Evolutionary conservation across 2,797 vertebrate genomes (phyloP).

Genomic region (Caiman crocodilus): DNA sequence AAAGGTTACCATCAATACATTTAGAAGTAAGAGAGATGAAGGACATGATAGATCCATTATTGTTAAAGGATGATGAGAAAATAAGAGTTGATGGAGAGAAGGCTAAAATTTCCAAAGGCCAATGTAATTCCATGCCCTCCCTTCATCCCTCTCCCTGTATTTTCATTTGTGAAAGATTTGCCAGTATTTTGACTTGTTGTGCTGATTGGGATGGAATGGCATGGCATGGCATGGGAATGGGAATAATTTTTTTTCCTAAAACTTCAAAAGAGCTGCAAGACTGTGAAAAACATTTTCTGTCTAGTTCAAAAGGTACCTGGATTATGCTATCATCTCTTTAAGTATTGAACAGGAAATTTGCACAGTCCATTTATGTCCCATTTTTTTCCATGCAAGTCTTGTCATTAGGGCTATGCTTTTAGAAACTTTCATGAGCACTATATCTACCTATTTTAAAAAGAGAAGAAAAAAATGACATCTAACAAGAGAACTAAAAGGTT

Average conservation of each 20-base stretch:
- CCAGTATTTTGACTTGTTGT: neutral
- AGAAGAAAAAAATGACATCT: neutral
- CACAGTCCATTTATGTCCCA: neutral
- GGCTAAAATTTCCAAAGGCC: no score
- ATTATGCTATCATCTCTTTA: neutral
- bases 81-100: no score
- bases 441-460: slow-evolving; percentile 1
- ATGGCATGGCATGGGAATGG: neutral
- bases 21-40: no score
- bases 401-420: neutral
- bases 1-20: no score
- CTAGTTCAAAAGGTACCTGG: no score
- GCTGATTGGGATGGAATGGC: neutral
- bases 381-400: neutral
- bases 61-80: no score
- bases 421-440: neutral
- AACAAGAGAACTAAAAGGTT: neutral
- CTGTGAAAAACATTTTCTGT: no score
- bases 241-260: neutral
- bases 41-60: no score
- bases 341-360: neutral
- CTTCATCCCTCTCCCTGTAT: neutral
- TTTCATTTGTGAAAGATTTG: neutral
- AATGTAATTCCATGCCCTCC: no score
- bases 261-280: neutral